Conservation (phyloP, 2,797 vertebrate species). For the Nannoperca australis region DNA sequence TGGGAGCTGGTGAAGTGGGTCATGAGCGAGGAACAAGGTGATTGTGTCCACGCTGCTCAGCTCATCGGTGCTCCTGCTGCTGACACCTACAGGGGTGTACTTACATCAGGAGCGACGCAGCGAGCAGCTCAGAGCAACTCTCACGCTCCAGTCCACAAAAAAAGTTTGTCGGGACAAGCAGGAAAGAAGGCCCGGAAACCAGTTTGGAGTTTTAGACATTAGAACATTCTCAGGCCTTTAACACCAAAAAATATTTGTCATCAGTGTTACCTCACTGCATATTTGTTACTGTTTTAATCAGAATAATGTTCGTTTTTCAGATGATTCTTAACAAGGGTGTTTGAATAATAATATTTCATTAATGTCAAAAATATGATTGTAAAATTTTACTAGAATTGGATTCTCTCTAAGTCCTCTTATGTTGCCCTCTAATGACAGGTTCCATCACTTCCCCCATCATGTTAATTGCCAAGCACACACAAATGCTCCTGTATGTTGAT, state of each 20-base stretch:
- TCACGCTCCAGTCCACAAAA: conserved; percentile 37
- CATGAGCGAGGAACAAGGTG: conserved; percentile 39
- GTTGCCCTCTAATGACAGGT: background rate
- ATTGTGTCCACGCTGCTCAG: conserved; percentile 23
- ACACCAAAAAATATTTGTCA: background rate
- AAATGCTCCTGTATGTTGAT: background rate
- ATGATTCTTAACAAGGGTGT: background rate
- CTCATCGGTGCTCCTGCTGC: conserved; percentile 19
- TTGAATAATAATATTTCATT: too few relatives aligned
- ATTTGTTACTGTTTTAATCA: background rate
- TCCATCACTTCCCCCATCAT: background rate
- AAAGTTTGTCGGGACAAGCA: conserved; percentile 23
- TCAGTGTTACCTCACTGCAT: background rate
- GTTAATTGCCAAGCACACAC: too few relatives aligned
- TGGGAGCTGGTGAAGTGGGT: conserved; percentile 52
- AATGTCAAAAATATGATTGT: background rate
- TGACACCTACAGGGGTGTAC: conserved; percentile 28
- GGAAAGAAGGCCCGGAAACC: background rate
- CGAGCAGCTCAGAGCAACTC: conserved; percentile 27
- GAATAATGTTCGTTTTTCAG: background rate
- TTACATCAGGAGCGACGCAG: conserved; percentile 25
- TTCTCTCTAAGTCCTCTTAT: background rate
- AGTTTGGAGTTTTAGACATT: background rate
- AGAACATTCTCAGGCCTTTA: background rate
- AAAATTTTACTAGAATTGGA: background rate